A percentile compares a stretch with the other conserved stretches of the same genome.
Evolutionary conservation across 35 echinoderm and acorn worm species (phyloP).

Genomic region (Ophioderma brevispina): DNA sequence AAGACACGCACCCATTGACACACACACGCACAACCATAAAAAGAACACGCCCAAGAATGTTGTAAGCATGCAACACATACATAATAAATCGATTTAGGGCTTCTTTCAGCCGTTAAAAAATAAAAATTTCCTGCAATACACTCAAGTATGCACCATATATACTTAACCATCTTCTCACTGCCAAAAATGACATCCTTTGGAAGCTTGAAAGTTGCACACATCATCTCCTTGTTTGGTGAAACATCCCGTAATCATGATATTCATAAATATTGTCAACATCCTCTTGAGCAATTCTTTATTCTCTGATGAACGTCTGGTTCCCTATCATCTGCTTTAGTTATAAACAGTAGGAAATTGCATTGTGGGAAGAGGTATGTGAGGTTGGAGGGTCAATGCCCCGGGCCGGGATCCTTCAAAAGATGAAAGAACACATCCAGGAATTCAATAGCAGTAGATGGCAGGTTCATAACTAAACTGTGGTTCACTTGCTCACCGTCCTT

Average conservation of each 20-base stretch:
- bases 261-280: constrained; percentile 22
- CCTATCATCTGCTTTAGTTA: constrained; percentile 72
- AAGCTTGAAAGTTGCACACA: constrained; percentile 82
- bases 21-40: too few species aligned
- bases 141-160: too few species aligned
- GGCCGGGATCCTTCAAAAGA: constrained; percentile 38
- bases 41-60: too few species aligned
- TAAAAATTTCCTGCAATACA: too few species aligned
- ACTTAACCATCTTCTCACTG: too few species aligned
- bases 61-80: too few species aligned
- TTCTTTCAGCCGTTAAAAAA: too few species aligned
- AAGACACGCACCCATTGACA: too few species aligned
- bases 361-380: constrained; percentile 32
- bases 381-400: constrained; percentile 19
- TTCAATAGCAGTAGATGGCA: constrained; percentile 87
- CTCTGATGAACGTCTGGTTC: constrained; percentile 37
- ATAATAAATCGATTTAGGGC: too few species aligned
- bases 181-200: constrained; percentile 55
- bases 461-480: constrained; percentile 87
- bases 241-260: constrained; percentile 96
- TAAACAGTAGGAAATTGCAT: constrained; percentile 94
- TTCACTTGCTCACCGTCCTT: constrained; percentile 10
- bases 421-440: constrained; percentile 77
- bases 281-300: constrained; percentile 20
- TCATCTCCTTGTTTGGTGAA: constrained; percentile 98